phyloP scores from a whole-genome alignment of 2,113 vertebrate genomes.

The Prochilodus magdalenae region DNA sequence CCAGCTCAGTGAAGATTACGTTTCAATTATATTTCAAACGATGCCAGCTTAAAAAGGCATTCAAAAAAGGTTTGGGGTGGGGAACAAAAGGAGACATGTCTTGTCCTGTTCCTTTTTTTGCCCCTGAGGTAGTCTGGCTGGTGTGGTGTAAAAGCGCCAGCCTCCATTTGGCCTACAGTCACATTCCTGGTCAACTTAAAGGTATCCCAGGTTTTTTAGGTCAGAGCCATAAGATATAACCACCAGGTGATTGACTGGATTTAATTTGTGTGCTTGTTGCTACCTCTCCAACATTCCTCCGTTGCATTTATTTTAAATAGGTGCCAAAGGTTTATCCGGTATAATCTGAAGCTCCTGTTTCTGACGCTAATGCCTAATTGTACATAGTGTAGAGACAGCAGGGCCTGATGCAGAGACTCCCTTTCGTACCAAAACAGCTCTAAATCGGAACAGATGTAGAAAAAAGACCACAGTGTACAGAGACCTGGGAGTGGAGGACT shows the following conservation, averaged over 20 bases:
- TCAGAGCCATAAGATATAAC: not conserved
- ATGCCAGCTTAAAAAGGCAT: constrained; percentile 44
- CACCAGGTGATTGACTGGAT: not conserved
- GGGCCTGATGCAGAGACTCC: not conserved
- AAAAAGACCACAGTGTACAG: constrained; percentile 14
- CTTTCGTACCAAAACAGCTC: constrained; percentile 1
- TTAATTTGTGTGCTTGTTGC: not conserved
- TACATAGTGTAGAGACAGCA: not conserved
- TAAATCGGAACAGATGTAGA: constrained; percentile 30
- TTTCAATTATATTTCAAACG: constrained; percentile 59
- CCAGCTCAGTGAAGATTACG: constrained; percentile 55
- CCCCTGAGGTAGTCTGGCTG: constrained; percentile 5
- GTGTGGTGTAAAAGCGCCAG: not conserved
- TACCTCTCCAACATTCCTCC: not conserved
- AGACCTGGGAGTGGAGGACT: constrained; percentile 5
- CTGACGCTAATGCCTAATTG: not conserved
- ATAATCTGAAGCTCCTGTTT: constrained; percentile 3
- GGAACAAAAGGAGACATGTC: not conserved
- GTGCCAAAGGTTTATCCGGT: not conserved
- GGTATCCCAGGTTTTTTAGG: not conserved
- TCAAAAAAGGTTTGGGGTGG: constrained; percentile 27
- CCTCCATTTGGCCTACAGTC: not conserved
- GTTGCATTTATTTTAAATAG: not conserved
- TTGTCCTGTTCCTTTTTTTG: constrained; percentile 14
- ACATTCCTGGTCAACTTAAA: not conserved